Conservation (phyloP, 2,888 invertebrate genomes). For the Teleogryllus oceanicus region DNA sequence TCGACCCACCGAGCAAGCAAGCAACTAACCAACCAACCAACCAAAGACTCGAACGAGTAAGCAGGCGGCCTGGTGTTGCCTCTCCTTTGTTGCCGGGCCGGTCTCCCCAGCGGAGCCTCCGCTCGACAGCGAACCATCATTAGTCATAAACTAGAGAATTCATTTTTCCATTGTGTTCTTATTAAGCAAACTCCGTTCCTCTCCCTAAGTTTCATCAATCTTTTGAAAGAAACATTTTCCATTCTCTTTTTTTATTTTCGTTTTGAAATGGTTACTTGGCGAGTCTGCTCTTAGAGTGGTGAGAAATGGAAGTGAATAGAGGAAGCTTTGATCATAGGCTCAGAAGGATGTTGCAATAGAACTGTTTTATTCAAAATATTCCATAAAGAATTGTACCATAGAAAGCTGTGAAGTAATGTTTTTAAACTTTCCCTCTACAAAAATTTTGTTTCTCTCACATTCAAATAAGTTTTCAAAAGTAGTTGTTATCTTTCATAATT, state of each 20-base stretch:
- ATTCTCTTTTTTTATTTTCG: constrained; percentile 25
- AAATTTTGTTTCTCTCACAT: no score
- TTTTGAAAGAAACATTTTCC: constrained; percentile 32
- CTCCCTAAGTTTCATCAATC: constrained; percentile 37
- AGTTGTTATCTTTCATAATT: no score
- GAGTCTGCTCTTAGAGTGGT: constrained; percentile 25
- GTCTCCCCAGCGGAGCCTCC: constrained; percentile 28
- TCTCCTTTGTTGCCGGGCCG: constrained; percentile 30
- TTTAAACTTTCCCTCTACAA: background rate
- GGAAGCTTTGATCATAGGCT: constrained; percentile 18
- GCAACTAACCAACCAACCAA: background rate
- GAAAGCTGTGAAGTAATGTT: background rate
- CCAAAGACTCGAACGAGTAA: background rate
- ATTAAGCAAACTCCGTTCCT: constrained; percentile 36
- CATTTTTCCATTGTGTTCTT: constrained; percentile 40
- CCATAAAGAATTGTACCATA: background rate
- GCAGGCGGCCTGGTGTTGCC: background rate
- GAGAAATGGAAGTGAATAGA: constrained; percentile 32
- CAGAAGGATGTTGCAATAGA: background rate
- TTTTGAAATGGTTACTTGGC: background rate
- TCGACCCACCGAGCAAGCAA: background rate
- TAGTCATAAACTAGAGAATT: constrained; percentile 39
- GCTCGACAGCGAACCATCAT: constrained; percentile 38
- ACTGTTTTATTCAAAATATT: background rate
- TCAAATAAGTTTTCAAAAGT: no score